These are phyloP conservation scores for Cydia amplana DNA, from an alignment of 1,140 invertebrate genomes.

Conservation along the genomic window DNA sequence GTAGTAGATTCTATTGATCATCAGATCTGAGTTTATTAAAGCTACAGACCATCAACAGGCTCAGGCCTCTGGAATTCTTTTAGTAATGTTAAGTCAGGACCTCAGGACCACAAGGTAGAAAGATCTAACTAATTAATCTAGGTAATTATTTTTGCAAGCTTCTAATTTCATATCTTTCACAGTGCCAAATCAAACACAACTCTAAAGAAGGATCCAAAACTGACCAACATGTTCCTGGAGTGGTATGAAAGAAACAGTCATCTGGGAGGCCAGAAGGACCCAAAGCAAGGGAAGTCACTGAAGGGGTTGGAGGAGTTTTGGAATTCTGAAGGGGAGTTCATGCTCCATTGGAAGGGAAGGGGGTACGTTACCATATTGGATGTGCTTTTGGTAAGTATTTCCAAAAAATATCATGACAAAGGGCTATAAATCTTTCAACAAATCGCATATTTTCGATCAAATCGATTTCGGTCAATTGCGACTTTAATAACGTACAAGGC, in stretches of 20 bases:
- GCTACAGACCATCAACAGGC: too few relatives aligned
- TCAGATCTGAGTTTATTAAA: too few relatives aligned
- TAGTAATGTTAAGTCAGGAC: too few relatives aligned
- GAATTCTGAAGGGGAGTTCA: conserved; percentile 65
- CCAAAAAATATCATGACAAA: neutral
- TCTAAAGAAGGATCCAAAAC: conserved; percentile 50
- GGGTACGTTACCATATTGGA: conserved; percentile 69
- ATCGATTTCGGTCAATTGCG: too few relatives aligned
- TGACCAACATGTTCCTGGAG: conserved; percentile 54
- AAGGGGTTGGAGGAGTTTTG: conserved; percentile 61
- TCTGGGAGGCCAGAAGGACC: conserved; percentile 58
- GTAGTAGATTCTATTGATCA: too few relatives aligned
- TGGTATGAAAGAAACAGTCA: conserved; percentile 64
- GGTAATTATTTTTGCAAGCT: conserved; percentile 15
- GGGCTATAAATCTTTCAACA: too few relatives aligned
- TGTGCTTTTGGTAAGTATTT: conserved; percentile 63
- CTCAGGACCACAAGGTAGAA: too few relatives aligned
- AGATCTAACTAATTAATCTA: too few relatives aligned
- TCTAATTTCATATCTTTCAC: conserved; percentile 35
- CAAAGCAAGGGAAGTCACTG: conserved; percentile 62
- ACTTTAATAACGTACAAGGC: too few relatives aligned
- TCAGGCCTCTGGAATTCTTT: too few relatives aligned
- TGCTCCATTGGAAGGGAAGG: conserved; percentile 72
- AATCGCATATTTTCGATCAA: too few relatives aligned
- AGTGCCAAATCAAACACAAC: conserved; percentile 54